Evolutionary conservation across 2,888 invertebrate genomes (phyloP).

Genomic region (Clepsis dumicolana): DNA sequence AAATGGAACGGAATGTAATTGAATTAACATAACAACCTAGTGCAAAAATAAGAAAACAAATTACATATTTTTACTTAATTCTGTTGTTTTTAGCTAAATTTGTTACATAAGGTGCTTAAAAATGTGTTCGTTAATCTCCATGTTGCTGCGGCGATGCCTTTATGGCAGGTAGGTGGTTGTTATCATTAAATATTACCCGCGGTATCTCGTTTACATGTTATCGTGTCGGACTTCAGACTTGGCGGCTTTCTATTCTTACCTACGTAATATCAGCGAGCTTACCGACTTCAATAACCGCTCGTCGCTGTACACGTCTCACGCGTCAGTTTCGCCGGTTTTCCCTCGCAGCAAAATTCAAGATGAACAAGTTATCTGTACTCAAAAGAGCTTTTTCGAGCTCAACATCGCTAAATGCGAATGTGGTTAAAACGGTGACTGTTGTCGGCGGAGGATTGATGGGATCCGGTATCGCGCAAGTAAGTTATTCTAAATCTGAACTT

Average conservation of each 20-base stretch:
- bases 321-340: conserved; percentile 41
- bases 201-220: conserved; percentile 27
- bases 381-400: conserved; percentile 76
- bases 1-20: conserved; percentile 8
- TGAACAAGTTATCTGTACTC: conserved; percentile 70
- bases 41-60: conserved; percentile 6
- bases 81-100: conserved; percentile 4
- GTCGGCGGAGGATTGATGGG: conserved; percentile 97
- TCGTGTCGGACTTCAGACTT: conserved; percentile 34
- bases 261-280: neutral
- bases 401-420: conserved; percentile 81
- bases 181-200: conserved; percentile 23
- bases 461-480: conserved; percentile 95
- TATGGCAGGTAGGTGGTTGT: conserved; percentile 46
- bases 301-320: conserved; percentile 22
- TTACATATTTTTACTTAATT: neutral
- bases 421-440: conserved; percentile 92
- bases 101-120: conserved; percentile 31
- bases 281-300: neutral
- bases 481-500: conserved; percentile 26
- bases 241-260: conserved; percentile 26
- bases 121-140: conserved; percentile 45
- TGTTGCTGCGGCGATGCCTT: conserved; percentile 40
- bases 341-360: conserved; percentile 51
- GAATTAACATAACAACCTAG: neutral